These are phyloP conservation scores for Recurvirostra avosetta DNA, from an alignment of 2,113 vertebrate genomes.

Conservation along the genomic window DNA sequence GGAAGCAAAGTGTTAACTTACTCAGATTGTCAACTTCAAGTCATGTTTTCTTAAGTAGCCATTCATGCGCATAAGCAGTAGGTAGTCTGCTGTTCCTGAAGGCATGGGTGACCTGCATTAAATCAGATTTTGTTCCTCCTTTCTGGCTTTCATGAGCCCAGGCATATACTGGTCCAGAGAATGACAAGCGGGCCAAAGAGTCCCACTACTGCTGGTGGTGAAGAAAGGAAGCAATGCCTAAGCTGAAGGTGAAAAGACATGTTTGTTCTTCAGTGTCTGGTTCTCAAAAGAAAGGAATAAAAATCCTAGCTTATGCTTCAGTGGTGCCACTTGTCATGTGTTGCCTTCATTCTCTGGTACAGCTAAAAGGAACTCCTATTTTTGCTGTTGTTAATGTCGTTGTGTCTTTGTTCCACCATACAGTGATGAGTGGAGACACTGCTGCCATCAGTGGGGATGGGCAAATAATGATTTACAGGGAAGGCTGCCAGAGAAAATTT, in stretches of 20 bases:
- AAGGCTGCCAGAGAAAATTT: not conserved
- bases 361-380: not conserved
- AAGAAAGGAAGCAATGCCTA: not conserved
- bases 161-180: not conserved
- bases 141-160: not conserved
- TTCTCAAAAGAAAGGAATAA: not conserved
- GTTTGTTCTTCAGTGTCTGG: not conserved
- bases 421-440: not conserved
- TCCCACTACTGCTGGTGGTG: not conserved
- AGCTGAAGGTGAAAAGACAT: not conserved
- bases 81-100: not conserved
- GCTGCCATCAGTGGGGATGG: not conserved
- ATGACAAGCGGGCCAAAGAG: not conserved
- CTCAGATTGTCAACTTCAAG: not conserved
- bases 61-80: not conserved
- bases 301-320: not conserved
- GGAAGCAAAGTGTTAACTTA: not conserved
- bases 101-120: not conserved
- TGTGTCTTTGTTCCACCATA: not conserved
- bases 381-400: not conserved
- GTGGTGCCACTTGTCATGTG: not conserved
- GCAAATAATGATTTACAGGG: not conserved
- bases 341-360: no score
- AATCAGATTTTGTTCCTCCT: not conserved
- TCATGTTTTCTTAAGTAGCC: not conserved